These are phyloP conservation scores for Monopterus albus DNA, from an alignment of 2,113 vertebrate genomes.

Conservation along the genomic window DNA sequence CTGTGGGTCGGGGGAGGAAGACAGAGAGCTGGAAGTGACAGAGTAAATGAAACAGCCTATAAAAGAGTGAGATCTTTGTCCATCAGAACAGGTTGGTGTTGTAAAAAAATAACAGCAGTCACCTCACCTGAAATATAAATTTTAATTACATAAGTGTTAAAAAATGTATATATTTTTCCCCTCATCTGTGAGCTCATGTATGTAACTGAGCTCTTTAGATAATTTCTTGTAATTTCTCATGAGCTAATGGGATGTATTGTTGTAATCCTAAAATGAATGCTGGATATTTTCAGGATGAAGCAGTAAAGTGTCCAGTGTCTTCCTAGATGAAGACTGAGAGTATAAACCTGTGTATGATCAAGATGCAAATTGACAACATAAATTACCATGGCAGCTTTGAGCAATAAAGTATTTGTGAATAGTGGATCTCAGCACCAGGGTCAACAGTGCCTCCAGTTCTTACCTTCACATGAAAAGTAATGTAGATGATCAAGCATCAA, in stretches of 20 bases:
- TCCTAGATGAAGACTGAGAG: not conserved
- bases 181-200: too few species aligned
- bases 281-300: not conserved
- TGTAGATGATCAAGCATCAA: slow-evolving; percentile 17
- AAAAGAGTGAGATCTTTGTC: not conserved
- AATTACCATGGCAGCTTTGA: slow-evolving; percentile 28
- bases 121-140: not conserved
- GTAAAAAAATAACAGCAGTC: not conserved
- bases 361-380: slow-evolving; percentile 40
- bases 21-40: not conserved
- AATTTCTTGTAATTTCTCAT: too few species aligned
- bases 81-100: not conserved
- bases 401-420: slow-evolving; percentile 44
- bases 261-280: too few species aligned
- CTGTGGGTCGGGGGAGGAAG: too few species aligned
- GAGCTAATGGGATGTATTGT: too few species aligned
- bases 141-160: not conserved
- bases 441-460: slow-evolving; percentile 38
- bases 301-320: not conserved
- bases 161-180: too few species aligned
- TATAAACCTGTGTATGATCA: slow-evolving; percentile 30
- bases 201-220: too few species aligned
- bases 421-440: slow-evolving; percentile 16
- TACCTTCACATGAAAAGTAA: slow-evolving; percentile 50
- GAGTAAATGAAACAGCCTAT: not conserved